Evolutionary conservation across 2,797 vertebrate genomes (phyloP).

Genomic region (Pangasius mekongensis): DNA sequence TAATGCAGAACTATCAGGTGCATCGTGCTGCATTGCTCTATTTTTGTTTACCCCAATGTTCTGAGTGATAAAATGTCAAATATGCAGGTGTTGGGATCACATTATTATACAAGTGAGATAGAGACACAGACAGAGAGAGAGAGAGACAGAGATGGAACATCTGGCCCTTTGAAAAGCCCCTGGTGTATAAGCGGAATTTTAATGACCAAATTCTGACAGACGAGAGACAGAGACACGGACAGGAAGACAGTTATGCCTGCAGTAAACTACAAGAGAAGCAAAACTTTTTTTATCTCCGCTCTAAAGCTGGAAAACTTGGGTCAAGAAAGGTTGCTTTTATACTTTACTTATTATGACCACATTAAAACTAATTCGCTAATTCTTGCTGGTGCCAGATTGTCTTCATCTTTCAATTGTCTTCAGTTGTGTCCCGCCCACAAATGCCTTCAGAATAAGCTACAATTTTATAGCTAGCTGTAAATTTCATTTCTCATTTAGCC

Average conservation of each 20-base stretch:
- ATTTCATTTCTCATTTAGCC: not conserved
- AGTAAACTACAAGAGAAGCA: slow-evolving; percentile 7
- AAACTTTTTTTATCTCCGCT: not conserved
- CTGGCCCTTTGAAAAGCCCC: slow-evolving; percentile 36
- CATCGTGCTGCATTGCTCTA: not conserved
- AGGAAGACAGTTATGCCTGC: slow-evolving; percentile 1
- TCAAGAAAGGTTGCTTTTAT: not conserved
- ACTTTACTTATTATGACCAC: not conserved
- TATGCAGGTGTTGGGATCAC: slow-evolving; percentile 32
- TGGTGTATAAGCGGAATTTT: slow-evolving; percentile 38
- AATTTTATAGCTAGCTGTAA: not conserved
- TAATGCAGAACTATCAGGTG: slow-evolving; percentile 26
- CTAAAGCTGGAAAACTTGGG: not conserved
- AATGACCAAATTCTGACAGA: slow-evolving; percentile 32
- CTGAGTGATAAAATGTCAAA: slow-evolving; percentile 45
- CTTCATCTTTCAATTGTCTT: not conserved
- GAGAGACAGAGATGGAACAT: slow-evolving; percentile 37
- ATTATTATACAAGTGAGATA: not conserved
- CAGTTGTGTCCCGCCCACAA: not conserved
- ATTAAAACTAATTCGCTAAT: not conserved
- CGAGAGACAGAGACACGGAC: slow-evolving; percentile 4
- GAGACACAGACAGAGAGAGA: not conserved
- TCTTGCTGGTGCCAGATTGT: not conserved
- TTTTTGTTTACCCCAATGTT: slow-evolving; percentile 37
- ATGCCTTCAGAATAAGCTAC: not conserved